phyloP scores from a whole-genome alignment of 2,888 invertebrate species.

The Omphaloscelis lunosa region DNA sequence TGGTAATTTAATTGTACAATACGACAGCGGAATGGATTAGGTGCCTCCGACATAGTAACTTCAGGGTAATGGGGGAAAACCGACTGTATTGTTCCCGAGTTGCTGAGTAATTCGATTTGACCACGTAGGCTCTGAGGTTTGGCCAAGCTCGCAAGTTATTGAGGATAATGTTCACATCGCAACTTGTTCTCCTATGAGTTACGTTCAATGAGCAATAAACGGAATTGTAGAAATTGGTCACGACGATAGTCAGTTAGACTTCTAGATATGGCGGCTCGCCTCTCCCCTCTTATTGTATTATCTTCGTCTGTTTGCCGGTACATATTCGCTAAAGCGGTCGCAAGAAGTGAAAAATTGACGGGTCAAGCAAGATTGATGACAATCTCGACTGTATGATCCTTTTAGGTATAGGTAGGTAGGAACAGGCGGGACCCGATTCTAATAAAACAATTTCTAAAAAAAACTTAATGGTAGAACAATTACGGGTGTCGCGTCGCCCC shows the following conservation, averaged over 20 bases:
- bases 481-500: too few relatives aligned
- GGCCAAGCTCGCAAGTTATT: slow-evolving; percentile 19
- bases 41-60: slow-evolving; percentile 69
- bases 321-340: neutral
- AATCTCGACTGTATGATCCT: neutral
- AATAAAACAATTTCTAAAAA: too few relatives aligned
- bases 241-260: neutral
- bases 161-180: slow-evolving; percentile 48
- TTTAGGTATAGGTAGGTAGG: neutral
- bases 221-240: neutral
- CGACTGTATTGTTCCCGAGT: slow-evolving; percentile 70
- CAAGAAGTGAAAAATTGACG: neutral
- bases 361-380: neutral
- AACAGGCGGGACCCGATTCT: too few relatives aligned
- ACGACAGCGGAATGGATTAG: slow-evolving; percentile 76
- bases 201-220: slow-evolving; percentile 3
- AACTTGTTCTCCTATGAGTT: neutral
- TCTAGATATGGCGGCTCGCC: neutral
- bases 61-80: slow-evolving; percentile 74
- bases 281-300: too few relatives aligned
- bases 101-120: slow-evolving; percentile 59
- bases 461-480: too few relatives aligned
- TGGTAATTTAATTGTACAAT: slow-evolving; percentile 87
- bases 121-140: slow-evolving; percentile 41
- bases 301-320: too few relatives aligned